Evolutionary conservation across 92 coral and sea anemone genomes (phyloP).

Genomic region (Bergia puertoricense): DNA sequence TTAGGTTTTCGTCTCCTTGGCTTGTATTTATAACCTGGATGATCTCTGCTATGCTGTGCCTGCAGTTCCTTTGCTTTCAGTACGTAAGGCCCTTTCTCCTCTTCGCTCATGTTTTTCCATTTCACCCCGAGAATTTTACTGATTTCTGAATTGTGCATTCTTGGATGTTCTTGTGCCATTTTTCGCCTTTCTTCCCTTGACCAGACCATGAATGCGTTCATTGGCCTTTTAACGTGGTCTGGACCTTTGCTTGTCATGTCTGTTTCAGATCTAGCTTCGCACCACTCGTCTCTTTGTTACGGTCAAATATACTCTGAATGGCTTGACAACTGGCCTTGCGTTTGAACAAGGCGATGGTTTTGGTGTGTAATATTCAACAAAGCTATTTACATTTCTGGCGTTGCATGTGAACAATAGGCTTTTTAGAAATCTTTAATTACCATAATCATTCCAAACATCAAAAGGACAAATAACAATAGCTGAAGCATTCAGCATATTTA

Average conservation of each 20-base stretch:
- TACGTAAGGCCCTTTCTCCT: conserved; percentile 78
- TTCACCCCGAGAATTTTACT: conserved; percentile 90
- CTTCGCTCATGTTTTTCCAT: conserved; percentile 87
- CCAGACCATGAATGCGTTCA: conserved; percentile 99
- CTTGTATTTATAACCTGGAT: conserved; percentile 97
- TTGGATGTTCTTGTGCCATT: conserved; percentile 89
- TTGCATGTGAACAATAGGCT: conserved; percentile 98
- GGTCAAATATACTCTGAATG: conserved; percentile 58
- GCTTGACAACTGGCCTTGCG: conserved; percentile 84
- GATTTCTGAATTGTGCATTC: conserved; percentile 98
- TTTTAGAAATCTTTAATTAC: conserved; percentile 99
- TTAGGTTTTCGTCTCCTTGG: conserved; percentile 96
- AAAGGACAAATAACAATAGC: conserved; percentile 78
- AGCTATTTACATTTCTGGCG: conserved; percentile 99
- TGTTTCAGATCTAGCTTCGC: conserved; percentile 51
- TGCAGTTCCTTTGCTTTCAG: conserved; percentile 96
- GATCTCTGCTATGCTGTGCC: conserved; percentile 89
- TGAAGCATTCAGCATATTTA: conserved; percentile 86
- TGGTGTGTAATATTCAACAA: conserved; percentile 85
- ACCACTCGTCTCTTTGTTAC: conserved; percentile 64
- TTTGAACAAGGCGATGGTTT: conserved; percentile 80
- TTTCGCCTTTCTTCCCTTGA: conserved; percentile 78
- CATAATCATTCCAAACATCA: conserved; percentile 99
- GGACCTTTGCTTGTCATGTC: conserved; percentile 78
- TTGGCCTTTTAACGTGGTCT: conserved; percentile 95